phyloP scores from a whole-genome alignment of 1,140 invertebrate species.

The Hypsibius dujardini region DNA sequence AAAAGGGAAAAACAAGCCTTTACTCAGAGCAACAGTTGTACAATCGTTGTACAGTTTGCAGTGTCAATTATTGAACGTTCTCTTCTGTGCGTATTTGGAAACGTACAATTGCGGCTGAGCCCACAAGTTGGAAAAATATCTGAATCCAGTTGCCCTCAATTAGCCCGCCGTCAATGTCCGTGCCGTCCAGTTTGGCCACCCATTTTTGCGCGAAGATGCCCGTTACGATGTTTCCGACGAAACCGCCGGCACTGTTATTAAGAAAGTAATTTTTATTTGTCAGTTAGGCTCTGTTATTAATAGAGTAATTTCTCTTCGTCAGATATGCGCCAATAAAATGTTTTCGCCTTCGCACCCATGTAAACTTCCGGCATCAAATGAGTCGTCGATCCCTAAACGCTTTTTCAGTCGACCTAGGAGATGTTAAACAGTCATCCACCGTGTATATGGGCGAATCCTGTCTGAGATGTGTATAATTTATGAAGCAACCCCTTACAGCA shows the following conservation, averaged over 20 bases:
- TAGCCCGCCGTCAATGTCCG: background rate
- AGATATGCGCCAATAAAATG: too few relatives aligned
- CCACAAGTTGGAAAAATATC: background rate
- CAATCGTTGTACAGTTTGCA: background rate
- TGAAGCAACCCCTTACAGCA: background rate
- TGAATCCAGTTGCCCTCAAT: conserved; percentile 1
- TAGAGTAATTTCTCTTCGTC: too few relatives aligned
- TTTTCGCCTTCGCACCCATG: background rate
- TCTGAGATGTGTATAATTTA: too few relatives aligned
- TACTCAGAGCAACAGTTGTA: background rate
- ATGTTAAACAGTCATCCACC: too few relatives aligned
- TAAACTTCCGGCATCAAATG: conserved; percentile 5
- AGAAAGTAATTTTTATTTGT: too few relatives aligned
- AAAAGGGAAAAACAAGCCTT: background rate
- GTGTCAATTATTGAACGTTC: background rate
- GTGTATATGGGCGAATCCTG: too few relatives aligned
- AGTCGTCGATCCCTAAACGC: conserved; percentile 5
- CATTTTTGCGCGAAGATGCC: conserved; percentile 9
- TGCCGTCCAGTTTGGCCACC: background rate
- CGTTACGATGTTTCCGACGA: background rate
- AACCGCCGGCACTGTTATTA: background rate
- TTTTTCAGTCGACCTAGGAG: background rate
- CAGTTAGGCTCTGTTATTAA: too few relatives aligned
- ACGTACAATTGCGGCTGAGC: background rate
- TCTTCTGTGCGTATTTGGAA: background rate